phyloP scores from a whole-genome alignment of 2,797 vertebrate species.

The Lutjanus campechanus region DNA sequence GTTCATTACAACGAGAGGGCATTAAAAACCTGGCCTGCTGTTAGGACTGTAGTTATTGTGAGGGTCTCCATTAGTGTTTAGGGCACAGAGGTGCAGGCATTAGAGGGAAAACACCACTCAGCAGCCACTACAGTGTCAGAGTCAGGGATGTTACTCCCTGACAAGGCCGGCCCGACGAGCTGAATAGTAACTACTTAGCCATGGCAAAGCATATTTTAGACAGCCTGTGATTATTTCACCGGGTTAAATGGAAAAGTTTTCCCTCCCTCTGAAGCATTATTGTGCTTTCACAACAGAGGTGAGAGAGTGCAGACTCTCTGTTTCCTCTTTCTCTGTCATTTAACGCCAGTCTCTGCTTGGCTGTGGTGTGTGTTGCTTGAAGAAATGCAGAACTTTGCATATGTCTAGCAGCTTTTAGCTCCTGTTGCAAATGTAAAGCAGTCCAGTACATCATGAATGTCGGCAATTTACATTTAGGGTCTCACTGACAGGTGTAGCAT shows the following conservation, averaged over 20 bases:
- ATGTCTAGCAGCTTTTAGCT: constrained; percentile 29
- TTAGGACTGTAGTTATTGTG: constrained; percentile 57
- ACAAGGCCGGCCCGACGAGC: constrained; percentile 40
- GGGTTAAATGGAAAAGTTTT: constrained; percentile 72
- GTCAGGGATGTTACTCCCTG: constrained; percentile 48
- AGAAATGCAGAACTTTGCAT: constrained; percentile 37
- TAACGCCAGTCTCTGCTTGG: constrained; percentile 16
- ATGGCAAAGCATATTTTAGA: constrained; percentile 45
- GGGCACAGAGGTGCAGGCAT: constrained; percentile 58
- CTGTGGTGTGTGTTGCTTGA: constrained; percentile 29
- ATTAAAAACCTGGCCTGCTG: constrained; percentile 60
- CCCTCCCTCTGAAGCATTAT: constrained; percentile 31
- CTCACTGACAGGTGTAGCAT: constrained; percentile 16
- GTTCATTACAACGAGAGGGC: constrained; percentile 62
- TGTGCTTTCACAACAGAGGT: constrained; percentile 32
- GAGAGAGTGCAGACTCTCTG: constrained; percentile 14
- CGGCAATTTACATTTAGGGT: constrained; percentile 19
- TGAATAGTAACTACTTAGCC: constrained; percentile 50
- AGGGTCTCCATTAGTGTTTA: constrained; percentile 67
- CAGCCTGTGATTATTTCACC: constrained; percentile 63
- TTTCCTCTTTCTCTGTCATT: constrained; percentile 27
- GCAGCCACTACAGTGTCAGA: constrained; percentile 54
- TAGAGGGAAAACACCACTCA: constrained; percentile 71
- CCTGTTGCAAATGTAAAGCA: constrained; percentile 25
- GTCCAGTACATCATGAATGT: neutral